These are phyloP conservation scores for Sarcophaga bullata DNA, from an alignment of 1,140 invertebrate species.

Conservation along the genomic window DNA sequence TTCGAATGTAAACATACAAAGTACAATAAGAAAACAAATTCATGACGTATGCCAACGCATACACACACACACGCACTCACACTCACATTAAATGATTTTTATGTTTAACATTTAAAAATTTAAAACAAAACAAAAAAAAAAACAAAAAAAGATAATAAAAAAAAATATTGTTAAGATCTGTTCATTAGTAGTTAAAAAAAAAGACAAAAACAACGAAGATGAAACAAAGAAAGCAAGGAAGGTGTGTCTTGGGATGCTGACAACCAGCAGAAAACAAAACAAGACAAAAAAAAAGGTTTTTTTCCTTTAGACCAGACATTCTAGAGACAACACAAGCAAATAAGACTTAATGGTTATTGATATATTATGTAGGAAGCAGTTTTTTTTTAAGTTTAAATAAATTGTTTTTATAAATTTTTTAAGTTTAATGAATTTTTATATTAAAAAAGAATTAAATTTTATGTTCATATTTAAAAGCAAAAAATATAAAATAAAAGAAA, in stretches of 20 bases:
- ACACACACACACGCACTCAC: too few relatives aligned
- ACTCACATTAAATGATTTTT: too few relatives aligned
- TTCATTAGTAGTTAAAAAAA: not conserved
- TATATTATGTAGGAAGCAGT: conserved; percentile 27
- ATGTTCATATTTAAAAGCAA: conserved; percentile 20
- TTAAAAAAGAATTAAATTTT: conserved; percentile 4
- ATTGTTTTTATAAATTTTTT: conserved; percentile 42
- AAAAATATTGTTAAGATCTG: not conserved
- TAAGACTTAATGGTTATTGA: too few relatives aligned
- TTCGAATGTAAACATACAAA: too few relatives aligned
- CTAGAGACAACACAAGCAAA: too few relatives aligned
- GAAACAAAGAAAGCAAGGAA: not conserved
- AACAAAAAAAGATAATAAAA: not conserved
- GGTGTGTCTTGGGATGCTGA: conserved; percentile 2
- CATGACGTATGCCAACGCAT: not conserved
- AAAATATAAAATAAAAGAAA: not conserved
- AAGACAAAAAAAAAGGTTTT: too few relatives aligned
- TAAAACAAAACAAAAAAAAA: not conserved
- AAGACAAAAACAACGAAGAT: not conserved
- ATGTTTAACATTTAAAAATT: too few relatives aligned
- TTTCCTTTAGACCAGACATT: too few relatives aligned
- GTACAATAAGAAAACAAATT: not conserved
- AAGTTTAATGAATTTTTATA: conserved; percentile 41
- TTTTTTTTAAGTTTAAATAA: conserved; percentile 11
- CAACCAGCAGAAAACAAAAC: not conserved